Evolutionary conservation across 2,797 vertebrate genomes (phyloP), one percentile per base, ranked within the genome.

Genomic region (Notolabrus celidotus): DNA sequence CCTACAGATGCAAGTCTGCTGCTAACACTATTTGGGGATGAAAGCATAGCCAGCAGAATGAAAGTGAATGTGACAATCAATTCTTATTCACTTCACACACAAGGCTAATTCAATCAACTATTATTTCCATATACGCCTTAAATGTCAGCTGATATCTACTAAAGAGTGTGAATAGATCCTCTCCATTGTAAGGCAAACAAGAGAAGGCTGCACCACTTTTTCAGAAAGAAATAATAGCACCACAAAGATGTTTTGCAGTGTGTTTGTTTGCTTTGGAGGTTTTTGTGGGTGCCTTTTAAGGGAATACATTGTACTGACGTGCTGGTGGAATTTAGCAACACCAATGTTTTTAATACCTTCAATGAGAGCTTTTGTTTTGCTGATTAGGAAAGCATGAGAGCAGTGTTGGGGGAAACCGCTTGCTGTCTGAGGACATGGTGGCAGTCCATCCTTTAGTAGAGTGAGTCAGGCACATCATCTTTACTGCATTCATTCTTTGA

Each of bases 401-500:
- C 46, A 73, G 20, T n/a, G 47, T 36, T 73, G 23, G 54, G 17
- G 34, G 38, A 80, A 77, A 62, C 16, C 7, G 52, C 46, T 74
- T 64, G 79, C 80, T 70, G 25, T 11, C 17, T 74, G 53, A 57
- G 57, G 62, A 69, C 2, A 1, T 23, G 16, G 52, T 64, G 66
- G 72, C 66, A 59, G 62, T 83, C 83, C 73, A 65, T 83, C 84
- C 67, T 65, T 62, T 54, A 33, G 38, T 59, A 39, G 36, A 66
- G 66, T 61, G 77, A 86, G 80, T 74, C 71, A 65, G 75, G 76
- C 72, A 54, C 79, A 77, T 89, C 84, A 81, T 86, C 74, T 82
- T 85, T 74, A 71, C 86, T 86, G 83, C 86, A 89, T 88, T 74
- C 77, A 52, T 20, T 71, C 79, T 79, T 72, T 93, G 86, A 93